Conservation (phyloP, 2,888 invertebrate species). For the Mesoligia furuncula region DNA sequence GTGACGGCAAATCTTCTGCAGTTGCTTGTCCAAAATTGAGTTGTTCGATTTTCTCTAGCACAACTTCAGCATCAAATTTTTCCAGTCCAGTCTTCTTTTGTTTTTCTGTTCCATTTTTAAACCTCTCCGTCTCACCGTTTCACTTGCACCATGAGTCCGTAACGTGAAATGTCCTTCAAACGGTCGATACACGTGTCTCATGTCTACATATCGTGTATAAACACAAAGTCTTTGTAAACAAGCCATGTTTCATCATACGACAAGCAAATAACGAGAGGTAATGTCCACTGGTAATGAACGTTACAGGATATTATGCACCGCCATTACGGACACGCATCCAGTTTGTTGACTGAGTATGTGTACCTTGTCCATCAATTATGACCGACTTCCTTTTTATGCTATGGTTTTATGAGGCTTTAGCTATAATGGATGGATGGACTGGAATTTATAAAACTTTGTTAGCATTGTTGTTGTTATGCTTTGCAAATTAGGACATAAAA, state of each 20-base stretch:
- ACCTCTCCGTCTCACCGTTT: too few species aligned
- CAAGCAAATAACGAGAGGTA: slow-evolving; percentile 56
- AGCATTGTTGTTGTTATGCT: neutral
- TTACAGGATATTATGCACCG: slow-evolving; percentile 54
- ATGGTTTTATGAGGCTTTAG: slow-evolving; percentile 2
- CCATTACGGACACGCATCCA: slow-evolving; percentile 48
- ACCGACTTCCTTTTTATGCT: slow-evolving; percentile 23
- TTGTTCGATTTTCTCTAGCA: neutral
- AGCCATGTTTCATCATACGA: slow-evolving; percentile 35
- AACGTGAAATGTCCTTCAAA: slow-evolving; percentile 4
- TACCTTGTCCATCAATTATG: slow-evolving; percentile 48
- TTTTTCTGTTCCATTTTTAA: neutral
- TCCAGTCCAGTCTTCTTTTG: neutral
- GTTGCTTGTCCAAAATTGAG: neutral
- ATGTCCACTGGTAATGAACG: slow-evolving; percentile 54
- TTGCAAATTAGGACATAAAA: neutral
- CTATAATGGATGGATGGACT: neutral
- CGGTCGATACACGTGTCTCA: slow-evolving; percentile 22
- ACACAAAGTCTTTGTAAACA: slow-evolving; percentile 40
- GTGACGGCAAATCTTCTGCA: neutral
- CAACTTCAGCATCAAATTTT: neutral
- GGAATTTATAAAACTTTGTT: neutral
- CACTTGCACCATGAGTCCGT: neutral
- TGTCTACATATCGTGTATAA: slow-evolving; percentile 10
- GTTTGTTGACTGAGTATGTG: slow-evolving; percentile 20